Conservation (phyloP, 2,888 invertebrate genomes). For the Hirtodrosophila trivittata region DNA sequence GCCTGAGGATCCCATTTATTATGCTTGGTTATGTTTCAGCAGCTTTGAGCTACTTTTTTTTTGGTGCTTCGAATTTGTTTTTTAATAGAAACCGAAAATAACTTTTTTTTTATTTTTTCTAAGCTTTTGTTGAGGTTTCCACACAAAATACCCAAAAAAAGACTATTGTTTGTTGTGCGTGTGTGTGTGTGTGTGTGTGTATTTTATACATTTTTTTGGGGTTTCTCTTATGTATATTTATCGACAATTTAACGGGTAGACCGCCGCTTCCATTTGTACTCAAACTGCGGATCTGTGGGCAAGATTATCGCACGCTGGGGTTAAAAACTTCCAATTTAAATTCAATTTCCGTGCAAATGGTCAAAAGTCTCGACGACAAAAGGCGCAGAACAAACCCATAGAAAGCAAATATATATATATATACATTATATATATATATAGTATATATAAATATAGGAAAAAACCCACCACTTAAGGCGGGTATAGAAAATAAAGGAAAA, state of each 20-base stretch:
- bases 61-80: constrained; percentile 49
- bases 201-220: constrained; percentile 8
- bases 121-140: constrained; percentile 45
- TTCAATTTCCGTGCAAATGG: constrained; percentile 82
- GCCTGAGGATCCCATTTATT: constrained; percentile 29
- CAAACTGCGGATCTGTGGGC: constrained; percentile 31
- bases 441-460: constrained; percentile 29
- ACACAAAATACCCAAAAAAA: constrained; percentile 41
- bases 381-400: constrained; percentile 33
- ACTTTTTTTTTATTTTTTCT: constrained; percentile 59
- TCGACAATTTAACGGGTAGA: constrained; percentile 60
- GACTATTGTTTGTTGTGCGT: constrained; percentile 31
- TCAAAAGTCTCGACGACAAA: constrained; percentile 76
- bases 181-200: too few species aligned
- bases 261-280: constrained; percentile 11
- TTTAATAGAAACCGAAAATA: constrained; percentile 76
- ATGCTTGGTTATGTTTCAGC: constrained; percentile 13
- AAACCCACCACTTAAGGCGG: constrained; percentile 79
- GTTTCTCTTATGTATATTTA: constrained; percentile 55
- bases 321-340: constrained; percentile 82
- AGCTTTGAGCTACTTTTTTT: constrained; percentile 47
- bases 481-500: constrained; percentile 25
- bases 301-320: constrained; percentile 78
- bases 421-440: constrained; percentile 21
- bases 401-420: neutral